A percentile compares a stretch with the other conserved stretches of the same genome.
These are phyloP conservation scores for Ptilorrhoa leucosticta DNA, from an alignment of 2,113 vertebrate genomes.

Conservation along the genomic window DNA sequence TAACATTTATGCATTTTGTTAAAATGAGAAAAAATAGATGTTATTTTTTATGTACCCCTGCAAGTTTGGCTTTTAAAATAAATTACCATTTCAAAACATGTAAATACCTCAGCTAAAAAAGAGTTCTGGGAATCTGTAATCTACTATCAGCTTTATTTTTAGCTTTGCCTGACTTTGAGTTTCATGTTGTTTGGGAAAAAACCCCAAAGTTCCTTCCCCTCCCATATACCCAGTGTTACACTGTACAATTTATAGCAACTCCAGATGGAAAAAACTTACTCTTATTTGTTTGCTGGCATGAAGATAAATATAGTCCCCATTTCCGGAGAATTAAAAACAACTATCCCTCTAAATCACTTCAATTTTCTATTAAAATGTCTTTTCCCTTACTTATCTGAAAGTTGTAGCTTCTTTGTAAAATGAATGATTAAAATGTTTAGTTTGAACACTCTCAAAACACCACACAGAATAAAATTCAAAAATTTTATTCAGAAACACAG, in stretches of 20 bases:
- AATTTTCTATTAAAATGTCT: neutral
- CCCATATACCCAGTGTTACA: neutral
- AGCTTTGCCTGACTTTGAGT: neutral
- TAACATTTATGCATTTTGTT: neutral
- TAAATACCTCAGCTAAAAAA: constrained; percentile 3
- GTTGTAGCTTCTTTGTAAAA: neutral
- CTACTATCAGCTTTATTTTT: constrained; percentile 20
- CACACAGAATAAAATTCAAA: neutral
- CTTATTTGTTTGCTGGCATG: neutral
- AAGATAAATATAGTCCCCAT: constrained; percentile 15
- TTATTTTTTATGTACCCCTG: neutral
- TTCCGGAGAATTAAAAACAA: neutral
- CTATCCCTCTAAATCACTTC: neutral
- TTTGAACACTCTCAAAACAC: neutral
- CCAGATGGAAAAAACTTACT: constrained; percentile 13
- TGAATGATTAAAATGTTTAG: neutral
- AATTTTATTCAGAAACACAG: constrained; percentile 47
- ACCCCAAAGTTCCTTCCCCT: neutral
- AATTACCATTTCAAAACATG: neutral
- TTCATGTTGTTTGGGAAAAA: neutral
- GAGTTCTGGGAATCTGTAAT: constrained; percentile 20
- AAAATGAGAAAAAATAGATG: neutral
- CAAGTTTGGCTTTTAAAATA: neutral
- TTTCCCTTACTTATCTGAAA: neutral
- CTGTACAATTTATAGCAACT: neutral